A percentile compares a stretch with the other conserved stretches of the same genome.
Conservation (phyloP, 2,113 vertebrate genomes). For the Aythya baeri region DNA sequence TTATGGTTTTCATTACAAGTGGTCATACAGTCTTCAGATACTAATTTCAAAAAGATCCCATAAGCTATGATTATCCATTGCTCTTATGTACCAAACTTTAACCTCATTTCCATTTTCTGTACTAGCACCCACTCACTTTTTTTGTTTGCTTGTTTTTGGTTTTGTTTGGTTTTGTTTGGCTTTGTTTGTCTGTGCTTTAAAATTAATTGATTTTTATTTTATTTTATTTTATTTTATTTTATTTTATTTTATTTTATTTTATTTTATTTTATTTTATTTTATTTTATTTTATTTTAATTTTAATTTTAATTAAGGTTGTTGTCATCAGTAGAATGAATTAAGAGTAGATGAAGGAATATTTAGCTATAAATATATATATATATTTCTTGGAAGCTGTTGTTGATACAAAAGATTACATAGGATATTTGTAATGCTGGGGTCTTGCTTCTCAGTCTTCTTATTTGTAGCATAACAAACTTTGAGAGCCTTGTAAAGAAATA, state of each 20-base stretch:
- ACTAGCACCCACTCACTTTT: not conserved
- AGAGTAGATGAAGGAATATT: not conserved
- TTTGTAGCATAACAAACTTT: not conserved
- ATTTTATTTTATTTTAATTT: not conserved
- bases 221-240: not conserved
- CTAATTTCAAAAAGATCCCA: not conserved
- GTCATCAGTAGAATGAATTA: not conserved
- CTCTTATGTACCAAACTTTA: not conserved
- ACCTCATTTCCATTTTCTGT: not conserved
- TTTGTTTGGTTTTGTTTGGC: not conserved
- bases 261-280: not conserved
- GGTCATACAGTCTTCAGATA: not conserved
- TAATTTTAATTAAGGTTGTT: not conserved
- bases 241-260: not conserved
- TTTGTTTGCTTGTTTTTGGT: not conserved
- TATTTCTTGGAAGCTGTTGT: not conserved
- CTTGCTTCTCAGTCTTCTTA: not conserved
- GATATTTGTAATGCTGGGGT: not conserved
- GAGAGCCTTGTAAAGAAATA: not conserved
- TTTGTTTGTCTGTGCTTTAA: not conserved
- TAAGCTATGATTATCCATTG: not conserved
- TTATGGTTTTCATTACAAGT: not conserved
- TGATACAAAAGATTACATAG: not conserved
- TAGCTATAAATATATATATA: not conserved
- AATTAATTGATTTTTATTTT: not conserved